These are phyloP conservation scores for Nephila pilipes DNA, from an alignment of 1,140 invertebrate genomes.

Conservation along the genomic window DNA sequence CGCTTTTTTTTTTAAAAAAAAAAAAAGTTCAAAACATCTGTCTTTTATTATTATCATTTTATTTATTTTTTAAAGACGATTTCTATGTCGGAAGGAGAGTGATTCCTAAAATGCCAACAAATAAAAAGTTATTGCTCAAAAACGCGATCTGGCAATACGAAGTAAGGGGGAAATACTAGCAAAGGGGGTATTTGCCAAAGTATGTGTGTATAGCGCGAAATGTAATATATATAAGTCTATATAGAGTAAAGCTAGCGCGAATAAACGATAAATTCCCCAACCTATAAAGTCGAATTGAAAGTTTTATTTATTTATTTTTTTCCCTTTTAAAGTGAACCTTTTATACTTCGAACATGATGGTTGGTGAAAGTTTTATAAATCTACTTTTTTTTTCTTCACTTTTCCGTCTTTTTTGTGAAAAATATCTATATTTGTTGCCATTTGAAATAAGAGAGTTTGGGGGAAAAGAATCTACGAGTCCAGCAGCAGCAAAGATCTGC, in stretches of 20 bases:
- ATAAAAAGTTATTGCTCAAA: conserved; percentile 73
- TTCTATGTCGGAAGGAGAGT: background rate
- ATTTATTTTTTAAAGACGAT: conserved; percentile 50
- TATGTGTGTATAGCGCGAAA: conserved; percentile 45
- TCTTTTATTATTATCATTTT: conserved; percentile 66
- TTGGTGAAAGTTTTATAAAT: conserved; percentile 67
- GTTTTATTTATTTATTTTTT: conserved; percentile 41
- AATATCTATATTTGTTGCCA: conserved; percentile 64
- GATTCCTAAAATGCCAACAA: conserved; percentile 70
- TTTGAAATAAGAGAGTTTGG: conserved; percentile 12
- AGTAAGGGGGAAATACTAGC: background rate
- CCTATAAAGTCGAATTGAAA: conserved; percentile 72
- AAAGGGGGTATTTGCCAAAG: background rate
- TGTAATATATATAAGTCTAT: conserved; percentile 66
- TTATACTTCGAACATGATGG: conserved; percentile 58
- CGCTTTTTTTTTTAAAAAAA: background rate
- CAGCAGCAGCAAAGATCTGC: background rate
- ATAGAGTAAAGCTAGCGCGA: conserved; percentile 43
- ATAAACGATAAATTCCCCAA: conserved; percentile 57
- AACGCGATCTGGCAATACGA: conserved; percentile 65
- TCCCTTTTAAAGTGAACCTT: conserved; percentile 14
- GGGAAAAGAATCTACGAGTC: background rate
- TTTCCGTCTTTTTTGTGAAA: background rate
- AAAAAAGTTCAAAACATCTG: conserved; percentile 69
- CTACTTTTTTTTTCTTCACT: background rate